These are phyloP conservation scores for Pavo muticus DNA, from an alignment of 2,113 vertebrate genomes.

Conservation along the genomic window DNA sequence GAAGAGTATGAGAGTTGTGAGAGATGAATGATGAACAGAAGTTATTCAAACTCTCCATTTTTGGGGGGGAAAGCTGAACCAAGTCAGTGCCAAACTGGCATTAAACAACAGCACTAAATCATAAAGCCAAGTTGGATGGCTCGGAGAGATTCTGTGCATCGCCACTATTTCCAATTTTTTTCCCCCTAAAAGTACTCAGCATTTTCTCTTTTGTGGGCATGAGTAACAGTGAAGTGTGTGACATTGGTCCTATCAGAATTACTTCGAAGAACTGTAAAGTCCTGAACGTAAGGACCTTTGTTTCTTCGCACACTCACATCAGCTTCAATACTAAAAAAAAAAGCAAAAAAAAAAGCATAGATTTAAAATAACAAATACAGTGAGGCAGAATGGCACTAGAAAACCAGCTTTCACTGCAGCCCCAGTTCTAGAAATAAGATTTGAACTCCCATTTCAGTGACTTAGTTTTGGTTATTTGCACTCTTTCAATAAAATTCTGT, in stretches of 20 bases:
- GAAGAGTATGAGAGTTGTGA: background rate
- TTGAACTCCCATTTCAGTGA: background rate
- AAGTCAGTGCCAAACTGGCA: background rate
- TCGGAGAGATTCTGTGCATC: background rate
- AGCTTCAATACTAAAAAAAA: background rate
- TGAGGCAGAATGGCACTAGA: background rate
- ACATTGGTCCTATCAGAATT: background rate
- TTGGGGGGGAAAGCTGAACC: background rate
- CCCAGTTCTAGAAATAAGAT: background rate
- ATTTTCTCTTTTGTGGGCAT: background rate
- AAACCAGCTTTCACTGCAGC: background rate
- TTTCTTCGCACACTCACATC: background rate
- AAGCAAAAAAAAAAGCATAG: too few relatives aligned
- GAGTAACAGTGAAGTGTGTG: background rate
- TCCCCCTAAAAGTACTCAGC: background rate
- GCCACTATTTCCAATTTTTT: background rate
- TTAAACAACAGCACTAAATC: background rate
- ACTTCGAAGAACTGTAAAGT: background rate
- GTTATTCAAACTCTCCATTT: background rate
- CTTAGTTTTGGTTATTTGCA: background rate
- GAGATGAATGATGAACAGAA: constrained; percentile 39
- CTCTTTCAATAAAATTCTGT: background rate
- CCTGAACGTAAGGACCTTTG: background rate
- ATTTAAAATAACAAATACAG: background rate
- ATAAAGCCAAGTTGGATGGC: background rate